phyloP scores from a whole-genome alignment of 2,113 vertebrate species.

The Puntigrus tetrazona region DNA sequence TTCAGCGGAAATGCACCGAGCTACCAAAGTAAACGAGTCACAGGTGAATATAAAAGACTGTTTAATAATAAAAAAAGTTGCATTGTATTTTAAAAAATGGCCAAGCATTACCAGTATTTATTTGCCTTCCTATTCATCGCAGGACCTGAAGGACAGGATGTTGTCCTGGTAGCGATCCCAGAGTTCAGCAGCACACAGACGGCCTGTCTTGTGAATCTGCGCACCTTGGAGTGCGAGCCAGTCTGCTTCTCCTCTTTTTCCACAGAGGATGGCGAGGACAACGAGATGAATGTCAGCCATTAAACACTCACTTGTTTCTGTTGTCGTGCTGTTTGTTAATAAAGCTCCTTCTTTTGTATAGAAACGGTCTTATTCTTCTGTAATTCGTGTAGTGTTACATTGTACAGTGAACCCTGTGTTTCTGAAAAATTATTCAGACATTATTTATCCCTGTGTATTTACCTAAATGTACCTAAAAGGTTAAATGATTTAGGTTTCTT shows the following conservation, averaged over 20 bases:
- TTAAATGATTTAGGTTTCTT: neutral
- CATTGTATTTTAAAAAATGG: neutral
- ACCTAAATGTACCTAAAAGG: too few relatives aligned
- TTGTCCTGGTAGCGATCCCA: constrained; percentile 85
- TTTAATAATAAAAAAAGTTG: neutral
- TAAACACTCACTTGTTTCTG: constrained; percentile 65
- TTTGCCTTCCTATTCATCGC: neutral
- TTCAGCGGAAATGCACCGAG: constrained; percentile 88
- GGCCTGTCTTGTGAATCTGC: constrained; percentile 89
- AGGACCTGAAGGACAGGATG: constrained; percentile 87
- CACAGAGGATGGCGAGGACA: constrained; percentile 76
- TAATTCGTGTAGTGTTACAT: neutral
- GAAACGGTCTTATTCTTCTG: neutral
- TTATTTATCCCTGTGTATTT: neutral
- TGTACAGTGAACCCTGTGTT: neutral
- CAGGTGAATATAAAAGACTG: constrained; percentile 73
- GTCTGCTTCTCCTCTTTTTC: constrained; percentile 88
- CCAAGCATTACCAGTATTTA: neutral
- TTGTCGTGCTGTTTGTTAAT: constrained; percentile 61
- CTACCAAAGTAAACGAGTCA: constrained; percentile 82
- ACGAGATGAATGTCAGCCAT: constrained; percentile 80
- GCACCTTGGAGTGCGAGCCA: constrained; percentile 85
- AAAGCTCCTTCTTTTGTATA: constrained; percentile 55
- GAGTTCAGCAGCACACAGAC: constrained; percentile 88
- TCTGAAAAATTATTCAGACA: neutral